phyloP scores from a whole-genome alignment of 2,888 invertebrate species.

The Ariolimax columbianus region DNA sequence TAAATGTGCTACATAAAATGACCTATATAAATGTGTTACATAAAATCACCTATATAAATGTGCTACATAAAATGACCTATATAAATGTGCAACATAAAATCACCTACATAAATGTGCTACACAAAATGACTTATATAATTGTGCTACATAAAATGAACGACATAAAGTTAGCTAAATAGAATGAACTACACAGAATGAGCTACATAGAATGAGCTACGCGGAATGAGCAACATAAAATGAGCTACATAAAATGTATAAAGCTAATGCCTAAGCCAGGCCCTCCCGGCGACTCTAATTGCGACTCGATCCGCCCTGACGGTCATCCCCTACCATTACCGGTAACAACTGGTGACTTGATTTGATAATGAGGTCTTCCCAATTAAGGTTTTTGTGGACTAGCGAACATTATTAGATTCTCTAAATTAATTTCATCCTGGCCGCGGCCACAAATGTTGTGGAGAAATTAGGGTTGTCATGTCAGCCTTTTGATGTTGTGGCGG shows the following conservation, averaged over 20 bases:
- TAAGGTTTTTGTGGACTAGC: constrained; percentile 29
- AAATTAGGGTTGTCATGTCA: constrained; percentile 16
- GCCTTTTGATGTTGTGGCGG: constrained; percentile 37
- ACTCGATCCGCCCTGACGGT: neutral
- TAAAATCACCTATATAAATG: too few relatives aligned
- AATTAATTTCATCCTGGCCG: constrained; percentile 42
- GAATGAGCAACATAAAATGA: too few relatives aligned
- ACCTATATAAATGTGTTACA: too few relatives aligned
- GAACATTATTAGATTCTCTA: constrained; percentile 45
- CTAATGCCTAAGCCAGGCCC: neutral
- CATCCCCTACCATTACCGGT: constrained; percentile 36
- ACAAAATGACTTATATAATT: too few relatives aligned
- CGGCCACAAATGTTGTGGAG: constrained; percentile 5
- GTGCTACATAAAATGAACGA: too few relatives aligned
- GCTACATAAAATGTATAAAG: neutral
- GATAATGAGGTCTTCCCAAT: constrained; percentile 52
- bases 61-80: too few relatives aligned
- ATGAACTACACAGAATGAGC: too few relatives aligned
- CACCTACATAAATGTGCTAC: too few relatives aligned
- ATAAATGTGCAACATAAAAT: too few relatives aligned
- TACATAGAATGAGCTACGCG: too few relatives aligned
- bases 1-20: too few relatives aligned
- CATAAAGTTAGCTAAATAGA: too few relatives aligned
- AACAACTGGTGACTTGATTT: constrained; percentile 49
- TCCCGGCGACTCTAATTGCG: neutral